These are phyloP conservation scores for Cosmia pyralina DNA, from an alignment of 2,888 invertebrate genomes.

Conservation along the genomic window DNA sequence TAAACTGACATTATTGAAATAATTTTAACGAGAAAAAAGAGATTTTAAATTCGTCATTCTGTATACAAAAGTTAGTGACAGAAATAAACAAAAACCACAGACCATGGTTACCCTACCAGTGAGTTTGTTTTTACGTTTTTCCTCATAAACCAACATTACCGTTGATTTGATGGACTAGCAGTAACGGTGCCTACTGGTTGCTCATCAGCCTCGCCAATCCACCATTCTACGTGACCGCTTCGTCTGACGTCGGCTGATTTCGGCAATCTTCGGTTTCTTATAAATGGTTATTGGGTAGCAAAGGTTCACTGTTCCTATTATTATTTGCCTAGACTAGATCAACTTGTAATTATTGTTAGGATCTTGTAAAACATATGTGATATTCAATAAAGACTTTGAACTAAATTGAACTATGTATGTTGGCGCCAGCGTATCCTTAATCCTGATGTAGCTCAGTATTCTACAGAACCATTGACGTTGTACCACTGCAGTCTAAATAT, in stretches of 20 bases:
- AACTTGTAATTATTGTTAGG: background rate
- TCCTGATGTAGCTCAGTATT: no score
- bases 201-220: conserved; percentile 51
- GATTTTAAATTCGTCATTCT: background rate
- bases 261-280: conserved; percentile 41
- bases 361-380: background rate
- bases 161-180: conserved; percentile 57
- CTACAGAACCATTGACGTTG: background rate
- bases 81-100: conserved; percentile 2
- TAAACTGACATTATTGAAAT: no score
- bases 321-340: background rate
- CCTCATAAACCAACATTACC: conserved; percentile 40
- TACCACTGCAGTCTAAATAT: background rate
- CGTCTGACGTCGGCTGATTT: conserved; percentile 46
- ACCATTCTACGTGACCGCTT: conserved; percentile 59
- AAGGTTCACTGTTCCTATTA: conserved; percentile 24
- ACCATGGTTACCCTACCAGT: background rate
- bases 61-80: background rate
- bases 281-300: conserved; percentile 30
- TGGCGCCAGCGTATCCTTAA: background rate
- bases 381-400: background rate
- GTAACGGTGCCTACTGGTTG: conserved; percentile 17
- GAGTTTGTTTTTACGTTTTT: conserved; percentile 28
- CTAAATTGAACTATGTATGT: background rate
- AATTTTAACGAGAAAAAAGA: background rate